Evolutionary conservation across 2,888 invertebrate species (phyloP).

Genomic region (Drosophila greeni): DNA sequence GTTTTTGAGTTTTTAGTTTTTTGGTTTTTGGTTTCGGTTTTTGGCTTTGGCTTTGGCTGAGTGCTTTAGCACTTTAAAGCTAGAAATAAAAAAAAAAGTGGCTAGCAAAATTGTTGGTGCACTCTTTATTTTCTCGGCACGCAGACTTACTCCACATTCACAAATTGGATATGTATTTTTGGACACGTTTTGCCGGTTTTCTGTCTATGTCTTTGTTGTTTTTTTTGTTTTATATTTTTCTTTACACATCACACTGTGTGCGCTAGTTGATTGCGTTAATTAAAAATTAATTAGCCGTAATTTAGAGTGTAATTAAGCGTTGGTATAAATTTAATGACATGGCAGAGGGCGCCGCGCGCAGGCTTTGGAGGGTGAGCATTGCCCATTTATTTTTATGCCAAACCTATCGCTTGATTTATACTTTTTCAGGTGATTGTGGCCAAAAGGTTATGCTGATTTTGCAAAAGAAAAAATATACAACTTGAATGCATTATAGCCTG

Average conservation of each 20-base stretch:
- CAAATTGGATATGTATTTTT: constrained; percentile 40
- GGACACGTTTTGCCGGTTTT: constrained; percentile 72
- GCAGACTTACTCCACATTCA: constrained; percentile 52
- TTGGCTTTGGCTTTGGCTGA: constrained; percentile 30
- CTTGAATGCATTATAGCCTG: constrained; percentile 50
- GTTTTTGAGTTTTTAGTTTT: constrained; percentile 49
- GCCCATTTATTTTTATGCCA: constrained; percentile 53
- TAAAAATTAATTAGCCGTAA: constrained; percentile 68
- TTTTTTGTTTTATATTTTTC: neutral
- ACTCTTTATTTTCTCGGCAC: constrained; percentile 50
- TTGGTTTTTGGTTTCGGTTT: constrained; percentile 10
- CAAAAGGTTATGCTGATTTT: constrained; percentile 35
- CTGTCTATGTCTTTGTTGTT: constrained; percentile 18
- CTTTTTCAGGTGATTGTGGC: constrained; percentile 18
- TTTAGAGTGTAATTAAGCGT: constrained; percentile 65
- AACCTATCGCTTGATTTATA: constrained; percentile 49
- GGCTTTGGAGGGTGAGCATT: constrained; percentile 40
- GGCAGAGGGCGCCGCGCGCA: constrained; percentile 15
- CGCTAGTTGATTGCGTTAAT: constrained; percentile 69
- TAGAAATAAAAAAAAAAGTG: constrained; percentile 65
- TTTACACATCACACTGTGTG: constrained; percentile 26
- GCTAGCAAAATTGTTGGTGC: constrained; percentile 46
- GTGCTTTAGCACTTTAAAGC: constrained; percentile 50
- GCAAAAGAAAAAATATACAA: constrained; percentile 29
- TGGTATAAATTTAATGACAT: constrained; percentile 50